Evolutionary conservation across 2,113 vertebrate species (phyloP).

Genomic region (Podilymbus podiceps): DNA sequence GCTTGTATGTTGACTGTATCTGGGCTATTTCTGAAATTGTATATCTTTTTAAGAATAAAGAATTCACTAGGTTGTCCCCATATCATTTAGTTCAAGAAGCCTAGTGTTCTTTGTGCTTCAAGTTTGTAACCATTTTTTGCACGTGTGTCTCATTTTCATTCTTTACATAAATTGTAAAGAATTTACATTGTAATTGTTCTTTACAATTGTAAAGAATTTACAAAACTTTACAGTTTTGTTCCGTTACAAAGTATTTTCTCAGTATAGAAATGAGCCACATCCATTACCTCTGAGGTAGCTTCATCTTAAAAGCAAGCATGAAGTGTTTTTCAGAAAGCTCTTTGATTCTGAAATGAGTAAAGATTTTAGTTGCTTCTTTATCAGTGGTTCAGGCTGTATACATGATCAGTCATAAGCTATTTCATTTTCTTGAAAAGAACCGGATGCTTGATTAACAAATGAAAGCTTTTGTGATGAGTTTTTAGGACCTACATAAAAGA

Average conservation of each 20-base stretch:
- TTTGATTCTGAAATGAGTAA: neutral
- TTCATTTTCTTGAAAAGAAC: neutral
- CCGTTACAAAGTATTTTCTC: neutral
- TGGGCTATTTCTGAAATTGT: neutral
- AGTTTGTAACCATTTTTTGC: neutral
- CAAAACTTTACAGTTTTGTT: neutral
- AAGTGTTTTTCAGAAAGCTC: neutral
- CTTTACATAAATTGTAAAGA: neutral
- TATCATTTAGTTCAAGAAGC: neutral
- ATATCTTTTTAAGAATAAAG: neutral
- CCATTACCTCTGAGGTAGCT: neutral
- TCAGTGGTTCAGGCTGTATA: neutral
- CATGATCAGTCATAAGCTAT: accelerated
- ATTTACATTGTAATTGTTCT: no score
- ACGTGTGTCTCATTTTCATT: neutral
- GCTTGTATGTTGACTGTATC: accelerated
- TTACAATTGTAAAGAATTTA: no score
- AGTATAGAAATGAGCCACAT: neutral
- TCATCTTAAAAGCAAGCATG: neutral
- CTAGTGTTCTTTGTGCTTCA: neutral
- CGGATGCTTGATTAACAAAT: neutral
- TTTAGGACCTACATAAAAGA: neutral
- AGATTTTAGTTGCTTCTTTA: neutral
- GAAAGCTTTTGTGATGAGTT: neutral
- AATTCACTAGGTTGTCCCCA: neutral